A percentile compares a stretch with the other conserved stretches of the same genome.
Conservation (phyloP, 1,140 invertebrate genomes). For the Pristionchus pacificus region DNA sequence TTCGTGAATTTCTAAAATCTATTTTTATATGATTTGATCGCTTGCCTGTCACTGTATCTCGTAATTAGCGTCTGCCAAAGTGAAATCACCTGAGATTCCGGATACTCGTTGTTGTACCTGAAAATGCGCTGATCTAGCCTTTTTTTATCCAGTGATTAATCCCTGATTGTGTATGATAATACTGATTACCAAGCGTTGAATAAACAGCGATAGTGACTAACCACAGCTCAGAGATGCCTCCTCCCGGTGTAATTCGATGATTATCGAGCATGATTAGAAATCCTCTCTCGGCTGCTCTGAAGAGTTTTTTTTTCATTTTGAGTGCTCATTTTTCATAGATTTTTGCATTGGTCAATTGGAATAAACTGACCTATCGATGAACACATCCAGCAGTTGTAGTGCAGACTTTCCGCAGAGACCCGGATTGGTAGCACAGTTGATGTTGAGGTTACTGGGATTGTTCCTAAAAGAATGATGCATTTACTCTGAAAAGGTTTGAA, state of each 20-base stretch:
- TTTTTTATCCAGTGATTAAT: too few relatives aligned
- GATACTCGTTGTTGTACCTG: neutral
- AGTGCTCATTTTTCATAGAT: too few relatives aligned
- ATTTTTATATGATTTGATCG: too few relatives aligned
- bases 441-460: neutral
- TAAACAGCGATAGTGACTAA: neutral
- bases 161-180: too few relatives aligned
- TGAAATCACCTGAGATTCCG: neutral
- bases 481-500: too few relatives aligned
- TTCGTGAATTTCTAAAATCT: too few relatives aligned
- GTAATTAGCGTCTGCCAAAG: neutral
- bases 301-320: too few relatives aligned
- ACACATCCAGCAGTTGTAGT: neutral
- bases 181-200: too few relatives aligned
- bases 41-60: neutral
- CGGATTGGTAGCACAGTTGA: neutral
- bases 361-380: neutral
- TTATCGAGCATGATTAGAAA: neutral
- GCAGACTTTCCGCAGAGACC: neutral
- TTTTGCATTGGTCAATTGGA: too few relatives aligned
- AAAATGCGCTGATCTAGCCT: too few relatives aligned
- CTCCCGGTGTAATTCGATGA: neutral
- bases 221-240: neutral
- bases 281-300: neutral
- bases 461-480: neutral